These are phyloP conservation scores for Tiliacea citrago DNA, from an alignment of 2,888 invertebrate species.

Conservation along the genomic window DNA sequence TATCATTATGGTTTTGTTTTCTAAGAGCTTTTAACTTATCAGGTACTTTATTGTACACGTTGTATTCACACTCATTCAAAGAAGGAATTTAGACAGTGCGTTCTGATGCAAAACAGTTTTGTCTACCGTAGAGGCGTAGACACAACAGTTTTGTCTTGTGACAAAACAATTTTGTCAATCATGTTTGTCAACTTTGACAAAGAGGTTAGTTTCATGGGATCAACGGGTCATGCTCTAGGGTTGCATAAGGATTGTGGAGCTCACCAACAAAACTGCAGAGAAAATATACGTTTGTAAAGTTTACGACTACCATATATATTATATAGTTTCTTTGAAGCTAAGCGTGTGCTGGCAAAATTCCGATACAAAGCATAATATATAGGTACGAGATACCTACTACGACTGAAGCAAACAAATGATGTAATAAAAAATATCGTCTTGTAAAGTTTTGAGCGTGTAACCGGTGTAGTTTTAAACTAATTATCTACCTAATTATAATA, in stretches of 20 bases:
- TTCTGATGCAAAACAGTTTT: too few species aligned
- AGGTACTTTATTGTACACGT: background rate
- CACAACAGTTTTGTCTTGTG: background rate
- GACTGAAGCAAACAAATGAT: background rate
- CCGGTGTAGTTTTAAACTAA: background rate
- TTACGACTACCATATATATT: background rate
- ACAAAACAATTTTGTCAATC: background rate
- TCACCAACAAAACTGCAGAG: background rate
- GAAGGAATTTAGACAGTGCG: background rate
- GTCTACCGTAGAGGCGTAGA: too few species aligned
- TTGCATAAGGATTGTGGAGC: background rate
- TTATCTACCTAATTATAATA: background rate
- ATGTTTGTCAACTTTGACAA: background rate
- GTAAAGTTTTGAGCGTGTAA: background rate
- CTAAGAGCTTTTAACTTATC: conserved; percentile 32
- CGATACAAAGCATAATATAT: too few species aligned
- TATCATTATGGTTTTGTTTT: conserved; percentile 55
- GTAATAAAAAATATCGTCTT: background rate
- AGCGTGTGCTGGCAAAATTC: background rate
- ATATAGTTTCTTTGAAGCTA: background rate
- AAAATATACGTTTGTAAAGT: background rate
- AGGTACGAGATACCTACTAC: too few species aligned
- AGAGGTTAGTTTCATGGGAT: background rate
- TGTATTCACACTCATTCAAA: background rate
- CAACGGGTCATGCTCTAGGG: background rate